Base-by-base conservation (phyloP, 2,113 vertebrate genomes). In the Neomonachus schauinslandi region DNA sequence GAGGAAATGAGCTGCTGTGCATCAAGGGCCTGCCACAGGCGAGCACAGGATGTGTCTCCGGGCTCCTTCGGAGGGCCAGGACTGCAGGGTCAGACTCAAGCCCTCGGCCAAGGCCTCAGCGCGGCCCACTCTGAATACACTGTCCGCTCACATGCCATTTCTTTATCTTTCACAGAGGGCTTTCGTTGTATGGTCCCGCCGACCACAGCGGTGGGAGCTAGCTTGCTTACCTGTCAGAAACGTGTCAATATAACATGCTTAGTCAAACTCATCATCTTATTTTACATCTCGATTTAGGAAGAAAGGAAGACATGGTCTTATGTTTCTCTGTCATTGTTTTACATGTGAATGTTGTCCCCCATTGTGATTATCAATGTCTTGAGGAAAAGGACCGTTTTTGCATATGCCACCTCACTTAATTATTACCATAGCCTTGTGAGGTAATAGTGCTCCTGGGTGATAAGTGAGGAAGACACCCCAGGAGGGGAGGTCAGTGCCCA, bases 31-130 rank as follows among this genome's bases (percentile, higher is more conserved):
- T 2, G 12, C 18, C 26, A 4, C 16, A n/a, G n/a, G 16, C 15
- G 11, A 9, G 19, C 14, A 2, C 6, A 2, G 5, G 13, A 5
- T 22, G 0, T 24, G 31, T 24, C 7, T 3, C 19, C 9, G 0
- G 24, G 26, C 15, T 67, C 31, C 49, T 65, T 31, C n/a, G 7
- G 9, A 67, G 4, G 12, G 49, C 21, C 10, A 59, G 76, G 69
- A 53, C 69, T 9, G 10, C 11, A 39, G 31, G 8, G 7, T 9
- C 55, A 49, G 53, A 7, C 4, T 83, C 51, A 14, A 24, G 15
- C 13, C 28, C 67, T 0, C 15, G 28, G 18, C 53, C 53, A 4
- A 21, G 61, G 10, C 24, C 63, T 24, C 22, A 1, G 4, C 3
- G 0, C 2, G 5, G 26, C 49, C 69, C 13, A 2, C 13, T 14